These are phyloP conservation scores for Simalia tracyae DNA, from an alignment of 2,797 vertebrate species.

Conservation along the genomic window DNA sequence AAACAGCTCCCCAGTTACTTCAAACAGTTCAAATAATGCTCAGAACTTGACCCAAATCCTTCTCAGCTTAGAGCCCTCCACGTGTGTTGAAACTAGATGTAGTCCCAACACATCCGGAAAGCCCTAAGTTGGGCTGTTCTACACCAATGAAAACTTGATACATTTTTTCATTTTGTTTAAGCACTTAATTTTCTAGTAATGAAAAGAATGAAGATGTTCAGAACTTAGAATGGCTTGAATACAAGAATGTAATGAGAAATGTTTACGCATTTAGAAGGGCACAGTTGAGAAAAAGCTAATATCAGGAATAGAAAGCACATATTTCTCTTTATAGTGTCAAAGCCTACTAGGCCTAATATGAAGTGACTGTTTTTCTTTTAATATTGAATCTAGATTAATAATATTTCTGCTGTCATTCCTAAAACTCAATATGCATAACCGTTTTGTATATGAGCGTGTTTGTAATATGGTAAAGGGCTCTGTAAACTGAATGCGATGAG, in stretches of 20 bases:
- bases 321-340: constrained; percentile 44
- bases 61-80: neutral
- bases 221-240: neutral
- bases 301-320: constrained; percentile 36
- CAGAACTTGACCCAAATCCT: neutral
- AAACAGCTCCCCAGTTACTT: neutral
- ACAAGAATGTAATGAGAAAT: neutral
- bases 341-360: constrained; percentile 32
- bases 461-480: constrained; percentile 69
- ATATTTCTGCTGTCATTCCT: constrained; percentile 43
- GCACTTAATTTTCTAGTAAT: constrained; percentile 42
- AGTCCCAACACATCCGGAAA: constrained; percentile 10
- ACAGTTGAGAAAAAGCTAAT: constrained; percentile 31
- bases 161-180: constrained; percentile 40
- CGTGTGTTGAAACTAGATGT: neutral
- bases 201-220: neutral
- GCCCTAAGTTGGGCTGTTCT: constrained; percentile 10
- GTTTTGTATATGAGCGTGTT: constrained; percentile 48
- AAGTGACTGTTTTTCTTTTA: neutral
- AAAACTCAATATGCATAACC: constrained; percentile 35
- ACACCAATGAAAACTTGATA: constrained; percentile 35
- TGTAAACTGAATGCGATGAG: constrained; percentile 56
- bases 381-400: constrained; percentile 24
- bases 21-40: neutral
- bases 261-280: constrained; percentile 30